These are phyloP conservation scores for Numenius arquata DNA, from an alignment of 2,113 vertebrate species.

Conservation along the genomic window DNA sequence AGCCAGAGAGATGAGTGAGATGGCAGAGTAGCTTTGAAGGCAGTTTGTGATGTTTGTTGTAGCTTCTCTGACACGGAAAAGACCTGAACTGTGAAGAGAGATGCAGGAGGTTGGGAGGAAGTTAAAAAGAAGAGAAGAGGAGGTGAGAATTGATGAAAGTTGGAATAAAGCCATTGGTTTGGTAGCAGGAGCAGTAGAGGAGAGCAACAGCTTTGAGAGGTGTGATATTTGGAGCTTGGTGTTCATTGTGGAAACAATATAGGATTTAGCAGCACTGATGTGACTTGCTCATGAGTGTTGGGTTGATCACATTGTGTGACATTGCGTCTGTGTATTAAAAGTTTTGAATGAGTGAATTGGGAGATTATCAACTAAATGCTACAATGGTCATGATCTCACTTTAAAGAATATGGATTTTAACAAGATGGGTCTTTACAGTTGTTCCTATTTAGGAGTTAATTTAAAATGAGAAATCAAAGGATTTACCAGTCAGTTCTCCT, in stretches of 20 bases:
- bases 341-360: background rate
- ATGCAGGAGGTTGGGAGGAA: background rate
- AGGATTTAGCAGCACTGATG: background rate
- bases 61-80: background rate
- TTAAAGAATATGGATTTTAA: background rate
- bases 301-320: background rate
- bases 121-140: background rate
- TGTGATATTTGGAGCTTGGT: background rate
- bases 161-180: background rate
- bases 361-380: background rate
- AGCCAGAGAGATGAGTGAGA: background rate
- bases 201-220: background rate
- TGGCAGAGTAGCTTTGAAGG: background rate
- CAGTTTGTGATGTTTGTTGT: background rate
- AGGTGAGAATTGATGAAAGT: background rate
- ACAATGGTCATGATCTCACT: background rate
- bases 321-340: background rate
- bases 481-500: background rate
- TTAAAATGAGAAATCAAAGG: background rate
- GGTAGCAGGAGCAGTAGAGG: background rate
- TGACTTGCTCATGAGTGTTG: background rate
- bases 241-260: background rate
- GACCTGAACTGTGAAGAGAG: background rate
- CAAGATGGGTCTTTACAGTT: background rate
- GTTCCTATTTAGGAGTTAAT: background rate